Base-by-base conservation (phyloP, 2,797 vertebrate genomes). In the Schizopygopsis pylzovi region DNA sequence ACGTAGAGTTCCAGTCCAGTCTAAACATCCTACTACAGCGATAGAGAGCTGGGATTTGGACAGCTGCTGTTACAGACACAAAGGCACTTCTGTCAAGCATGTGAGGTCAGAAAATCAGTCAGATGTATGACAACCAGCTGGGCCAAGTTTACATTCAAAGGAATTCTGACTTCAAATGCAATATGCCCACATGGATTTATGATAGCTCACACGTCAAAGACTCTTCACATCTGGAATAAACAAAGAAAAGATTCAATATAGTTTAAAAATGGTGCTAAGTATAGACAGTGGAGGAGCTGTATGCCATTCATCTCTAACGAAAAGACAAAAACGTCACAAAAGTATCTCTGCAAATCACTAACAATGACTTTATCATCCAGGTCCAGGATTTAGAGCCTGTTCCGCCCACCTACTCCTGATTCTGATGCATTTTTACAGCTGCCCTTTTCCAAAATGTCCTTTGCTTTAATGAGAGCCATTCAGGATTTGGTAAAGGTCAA, bases 61-160 rank as follows among this genome's bases (percentile, higher is more conserved):
- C 86, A 88, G 83, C 88, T 87, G 89, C 81, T 79, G 43, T 41
- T 83, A 83, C 56, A 16, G 65, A 86, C 76, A 90, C 89, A 90
- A 89, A 88, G 77, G 67, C 83, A 84, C 86, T 87, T 86, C 83
- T 89, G 87, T 88, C 65, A 77, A 59, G 76, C 39, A 43, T 75
- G 80, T 63, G 86, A 88, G 83, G 56, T 87, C 82, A 84, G 87
- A 33, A 77, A 83, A 87, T 41, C 5, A 1, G 71, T 73, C 18
- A 25, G 37, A 59, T 76, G 22, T 73, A 61, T 52, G 72, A 84
- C 84, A 80, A 68, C 41, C 82, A 67, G 85, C 82, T 79, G 79
- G 82, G 80, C 52, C 28, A 18, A 54, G 11, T 78, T 52, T 70
- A 65, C 41, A 73, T 67, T 68, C 86, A 83, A 61, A 82, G 41